These are phyloP conservation scores for Lepidostoma basale DNA, from an alignment of 1,140 invertebrate species.

Conservation along the genomic window DNA sequence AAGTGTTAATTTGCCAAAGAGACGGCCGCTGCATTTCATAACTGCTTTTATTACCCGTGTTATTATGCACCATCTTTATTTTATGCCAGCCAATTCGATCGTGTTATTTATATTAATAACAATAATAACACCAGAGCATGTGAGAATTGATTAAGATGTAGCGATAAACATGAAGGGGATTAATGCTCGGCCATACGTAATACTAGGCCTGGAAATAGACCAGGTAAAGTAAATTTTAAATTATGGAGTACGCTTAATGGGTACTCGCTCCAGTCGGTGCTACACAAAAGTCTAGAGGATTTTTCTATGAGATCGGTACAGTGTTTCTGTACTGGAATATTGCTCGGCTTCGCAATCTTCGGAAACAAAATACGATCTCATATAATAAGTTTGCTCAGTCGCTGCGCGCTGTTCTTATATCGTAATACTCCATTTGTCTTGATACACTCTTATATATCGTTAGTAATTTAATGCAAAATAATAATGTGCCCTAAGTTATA, in stretches of 20 bases:
- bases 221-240: background rate
- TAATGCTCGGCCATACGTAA: background rate
- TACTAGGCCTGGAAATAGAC: background rate
- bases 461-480: too few species aligned
- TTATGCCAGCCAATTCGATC: conserved; percentile 15
- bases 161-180: conserved; percentile 8
- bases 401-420: too few species aligned
- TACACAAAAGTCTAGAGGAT: too few species aligned
- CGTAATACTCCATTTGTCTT: too few species aligned
- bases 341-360: too few species aligned
- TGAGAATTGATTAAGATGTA: conserved; percentile 24
- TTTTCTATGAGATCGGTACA: too few species aligned
- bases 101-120: conserved; percentile 26
- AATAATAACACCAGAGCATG: conserved; percentile 12
- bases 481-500: too few species aligned
- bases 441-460: too few species aligned
- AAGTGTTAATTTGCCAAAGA: conserved; percentile 7
- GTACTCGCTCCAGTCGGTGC: too few species aligned
- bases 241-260: background rate
- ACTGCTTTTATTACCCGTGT: conserved; percentile 3
- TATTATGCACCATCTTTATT: conserved; percentile 25
- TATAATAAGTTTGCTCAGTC: too few species aligned
- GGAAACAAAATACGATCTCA: too few species aligned
- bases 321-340: too few species aligned
- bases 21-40: conserved; percentile 11